Evolutionary conservation across 2,797 vertebrate species (phyloP).

Genomic region (Sardinella longiceps): DNA sequence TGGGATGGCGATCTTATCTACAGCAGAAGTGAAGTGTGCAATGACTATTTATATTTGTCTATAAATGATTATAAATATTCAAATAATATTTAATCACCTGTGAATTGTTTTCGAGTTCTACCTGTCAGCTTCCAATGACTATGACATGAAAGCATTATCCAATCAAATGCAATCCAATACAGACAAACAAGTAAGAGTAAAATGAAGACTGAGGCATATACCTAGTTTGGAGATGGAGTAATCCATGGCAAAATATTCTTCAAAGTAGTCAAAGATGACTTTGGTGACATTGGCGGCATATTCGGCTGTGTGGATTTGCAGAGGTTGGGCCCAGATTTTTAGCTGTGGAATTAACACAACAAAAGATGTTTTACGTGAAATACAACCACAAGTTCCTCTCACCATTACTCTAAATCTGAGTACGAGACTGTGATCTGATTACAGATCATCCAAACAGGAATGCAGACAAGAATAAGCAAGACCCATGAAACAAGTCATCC

Average conservation of each 20-base stretch:
- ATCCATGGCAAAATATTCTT: constrained; percentile 85
- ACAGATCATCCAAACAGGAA: neutral
- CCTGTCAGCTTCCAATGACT: neutral
- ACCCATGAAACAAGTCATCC: neutral
- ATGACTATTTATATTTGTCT: neutral
- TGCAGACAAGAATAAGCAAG: neutral
- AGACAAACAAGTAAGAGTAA: neutral
- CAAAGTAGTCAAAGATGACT: constrained; percentile 87
- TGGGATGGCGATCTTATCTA: constrained; percentile 97
- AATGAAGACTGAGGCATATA: constrained; percentile 53
- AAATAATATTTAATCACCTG: neutral
- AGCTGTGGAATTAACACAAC: constrained; percentile 70
- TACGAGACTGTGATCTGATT: neutral
- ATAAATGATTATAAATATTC: too few relatives aligned
- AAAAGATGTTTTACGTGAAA: neutral
- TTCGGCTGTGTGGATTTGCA: constrained; percentile 79
- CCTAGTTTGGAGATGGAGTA: constrained; percentile 93
- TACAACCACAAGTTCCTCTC: neutral
- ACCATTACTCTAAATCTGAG: neutral
- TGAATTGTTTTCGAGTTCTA: neutral
- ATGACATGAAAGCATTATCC: neutral
- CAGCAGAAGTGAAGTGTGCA: neutral
- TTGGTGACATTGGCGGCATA: constrained; percentile 88
- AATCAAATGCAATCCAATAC: neutral
- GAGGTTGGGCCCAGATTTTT: constrained; percentile 86